Evolutionary conservation across 2,888 invertebrate genomes (phyloP).

Genomic region (Choreutis nemorana): DNA sequence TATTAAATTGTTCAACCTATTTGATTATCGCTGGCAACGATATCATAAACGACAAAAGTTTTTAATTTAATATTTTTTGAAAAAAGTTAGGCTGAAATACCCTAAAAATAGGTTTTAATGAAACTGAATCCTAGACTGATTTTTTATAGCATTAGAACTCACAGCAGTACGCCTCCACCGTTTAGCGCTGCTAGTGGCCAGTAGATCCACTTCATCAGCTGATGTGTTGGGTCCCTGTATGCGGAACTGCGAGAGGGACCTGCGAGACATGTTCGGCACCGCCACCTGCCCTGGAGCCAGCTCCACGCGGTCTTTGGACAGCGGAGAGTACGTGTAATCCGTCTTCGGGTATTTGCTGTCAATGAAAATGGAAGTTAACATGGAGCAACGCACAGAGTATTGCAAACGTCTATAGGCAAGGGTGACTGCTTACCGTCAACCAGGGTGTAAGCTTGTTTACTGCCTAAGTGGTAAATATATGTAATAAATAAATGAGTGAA

Average conservation of each 20-base stretch:
- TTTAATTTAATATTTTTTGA: no score
- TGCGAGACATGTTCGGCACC: slow-evolving; percentile 90
- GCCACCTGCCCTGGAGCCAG: slow-evolving; percentile 81
- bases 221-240: slow-evolving; percentile 49
- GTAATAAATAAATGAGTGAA: no score
- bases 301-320: slow-evolving; percentile 83
- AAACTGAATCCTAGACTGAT: not conserved
- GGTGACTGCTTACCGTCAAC: no score
- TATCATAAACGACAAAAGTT: no score
- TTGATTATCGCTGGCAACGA: no score
- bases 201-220: slow-evolving; percentile 37
- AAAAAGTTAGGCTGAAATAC: no score
- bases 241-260: slow-evolving; percentile 69
- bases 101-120: not conserved
- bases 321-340: slow-evolving; percentile 87
- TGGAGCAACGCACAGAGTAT: no score
- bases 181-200: slow-evolving; percentile 24
- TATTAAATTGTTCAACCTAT: no score
- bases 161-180: slow-evolving; percentile 38
- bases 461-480: no score
- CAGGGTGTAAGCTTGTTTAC: slow-evolving; percentile 1
- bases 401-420: no score
- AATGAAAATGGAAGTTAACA: slow-evolving; percentile 4
- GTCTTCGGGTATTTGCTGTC: slow-evolving; percentile 88
- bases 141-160: slow-evolving; percentile 15